phyloP scores from a whole-genome alignment of 2,888 invertebrate species.

The Phania funesta region DNA sequence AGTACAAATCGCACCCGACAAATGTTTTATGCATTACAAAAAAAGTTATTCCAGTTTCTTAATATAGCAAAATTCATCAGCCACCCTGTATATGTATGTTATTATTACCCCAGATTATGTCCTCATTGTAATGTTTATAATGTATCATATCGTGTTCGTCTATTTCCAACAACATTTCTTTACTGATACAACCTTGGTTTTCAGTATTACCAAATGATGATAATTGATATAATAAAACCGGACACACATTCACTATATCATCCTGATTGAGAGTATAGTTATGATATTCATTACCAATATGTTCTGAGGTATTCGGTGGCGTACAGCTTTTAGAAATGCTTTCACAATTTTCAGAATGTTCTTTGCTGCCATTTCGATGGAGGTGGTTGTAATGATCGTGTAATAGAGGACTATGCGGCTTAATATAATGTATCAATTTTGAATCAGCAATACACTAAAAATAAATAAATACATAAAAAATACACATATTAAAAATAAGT shows the following conservation, averaged over 20 bases:
- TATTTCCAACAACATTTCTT: constrained; percentile 73
- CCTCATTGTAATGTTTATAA: constrained; percentile 68
- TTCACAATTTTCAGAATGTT: constrained; percentile 68
- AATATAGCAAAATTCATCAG: no score
- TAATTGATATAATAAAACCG: constrained; percentile 85
- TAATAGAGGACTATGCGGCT: constrained; percentile 69
- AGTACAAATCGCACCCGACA: no score
- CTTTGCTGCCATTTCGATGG: constrained; percentile 30
- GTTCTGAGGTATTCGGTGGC: constrained; percentile 53
- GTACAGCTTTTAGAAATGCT: constrained; percentile 63
- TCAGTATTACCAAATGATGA: constrained; percentile 82
- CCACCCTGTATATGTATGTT: no score
- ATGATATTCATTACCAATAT: constrained; percentile 30
- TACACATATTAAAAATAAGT: background rate
- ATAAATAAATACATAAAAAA: background rate
- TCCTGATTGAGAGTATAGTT: constrained; percentile 71
- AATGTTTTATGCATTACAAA: no score
- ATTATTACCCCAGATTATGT: constrained; percentile 73
- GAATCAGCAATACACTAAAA: constrained; percentile 73
- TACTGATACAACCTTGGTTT: constrained; percentile 82
- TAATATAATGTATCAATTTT: constrained; percentile 73
- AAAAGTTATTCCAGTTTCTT: no score
- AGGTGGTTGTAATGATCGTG: constrained; percentile 60
- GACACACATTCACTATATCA: constrained; percentile 83
- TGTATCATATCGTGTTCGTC: constrained; percentile 68